Conservation (phyloP, 2,888 invertebrate genomes). For the Ectemnius cavifrons region DNA sequence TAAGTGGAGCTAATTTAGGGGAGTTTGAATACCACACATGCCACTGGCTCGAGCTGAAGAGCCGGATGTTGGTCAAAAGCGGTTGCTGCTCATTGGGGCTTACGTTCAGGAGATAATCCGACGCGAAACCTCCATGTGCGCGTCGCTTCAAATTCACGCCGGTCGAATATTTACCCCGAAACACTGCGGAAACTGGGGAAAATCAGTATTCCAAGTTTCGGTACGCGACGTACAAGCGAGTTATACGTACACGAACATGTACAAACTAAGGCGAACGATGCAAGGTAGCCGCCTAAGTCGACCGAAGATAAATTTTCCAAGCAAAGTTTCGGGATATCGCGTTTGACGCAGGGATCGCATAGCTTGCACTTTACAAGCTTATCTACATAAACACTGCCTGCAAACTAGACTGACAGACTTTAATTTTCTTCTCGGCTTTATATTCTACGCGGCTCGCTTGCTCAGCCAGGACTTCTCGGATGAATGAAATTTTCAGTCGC, state of each 20-base stretch:
- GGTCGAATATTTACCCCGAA: too few relatives aligned
- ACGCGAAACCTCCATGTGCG: too few relatives aligned
- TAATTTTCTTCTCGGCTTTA: background rate
- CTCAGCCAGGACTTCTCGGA: too few relatives aligned
- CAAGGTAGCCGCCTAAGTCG: slow-evolving; percentile 4
- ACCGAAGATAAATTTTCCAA: background rate
- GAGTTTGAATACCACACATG: too few relatives aligned
- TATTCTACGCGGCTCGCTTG: too few relatives aligned
- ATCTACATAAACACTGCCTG: background rate
- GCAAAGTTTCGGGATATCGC: background rate
- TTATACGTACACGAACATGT: background rate
- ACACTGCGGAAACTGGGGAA: background rate
- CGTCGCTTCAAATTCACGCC: too few relatives aligned
- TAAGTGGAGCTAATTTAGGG: too few relatives aligned
- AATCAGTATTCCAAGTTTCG: background rate
- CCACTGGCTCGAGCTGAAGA: too few relatives aligned
- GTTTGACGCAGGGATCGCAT: background rate
- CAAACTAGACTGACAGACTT: background rate
- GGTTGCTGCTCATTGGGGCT: too few relatives aligned
- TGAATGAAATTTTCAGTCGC: too few relatives aligned
- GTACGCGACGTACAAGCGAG: background rate
- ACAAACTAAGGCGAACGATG: background rate
- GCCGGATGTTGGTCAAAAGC: too few relatives aligned
- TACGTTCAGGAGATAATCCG: too few relatives aligned
- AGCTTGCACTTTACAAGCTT: background rate